Conservation (phyloP, 30 jellyfish, hydroid and myxozoan species). For the Aurelia sp. region DNA sequence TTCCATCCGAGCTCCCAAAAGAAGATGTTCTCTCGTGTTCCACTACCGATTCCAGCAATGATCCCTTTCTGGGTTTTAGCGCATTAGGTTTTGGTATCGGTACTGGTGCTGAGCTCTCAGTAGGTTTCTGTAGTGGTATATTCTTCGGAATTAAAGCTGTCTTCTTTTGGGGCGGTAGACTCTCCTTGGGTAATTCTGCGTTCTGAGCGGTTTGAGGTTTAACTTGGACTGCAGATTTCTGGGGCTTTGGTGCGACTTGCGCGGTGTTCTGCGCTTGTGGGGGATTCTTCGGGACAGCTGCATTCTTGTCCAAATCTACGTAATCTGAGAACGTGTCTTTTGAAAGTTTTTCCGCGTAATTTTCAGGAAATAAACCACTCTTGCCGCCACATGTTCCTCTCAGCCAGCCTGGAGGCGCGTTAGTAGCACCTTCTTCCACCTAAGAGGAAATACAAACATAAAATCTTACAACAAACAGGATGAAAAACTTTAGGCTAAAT, state of each 20-base stretch:
- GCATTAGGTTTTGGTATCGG: slow-evolving; percentile 60
- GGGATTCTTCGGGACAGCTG: slow-evolving; percentile 16
- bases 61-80: slow-evolving; percentile 41
- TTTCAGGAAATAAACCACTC: slow-evolving; percentile 90
- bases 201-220: neutral
- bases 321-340: slow-evolving; percentile 84
- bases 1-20: slow-evolving; percentile 69
- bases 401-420: slow-evolving; percentile 97
- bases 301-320: slow-evolving; percentile 94
- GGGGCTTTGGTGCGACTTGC: neutral
- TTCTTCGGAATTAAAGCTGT: slow-evolving; percentile 63
- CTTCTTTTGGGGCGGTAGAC: slow-evolving; percentile 21
- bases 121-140: neutral
- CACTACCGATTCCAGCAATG: slow-evolving; percentile 34
- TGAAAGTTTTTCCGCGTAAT: slow-evolving; percentile 83
- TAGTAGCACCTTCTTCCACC: slow-evolving; percentile 89
- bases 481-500: too few relatives aligned
- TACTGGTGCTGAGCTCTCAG: slow-evolving; percentile 23
- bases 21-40: slow-evolving; percentile 72
- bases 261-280: neutral
- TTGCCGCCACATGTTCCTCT: slow-evolving; percentile 84
- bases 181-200: neutral
- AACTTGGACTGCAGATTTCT: neutral
- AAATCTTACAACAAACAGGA: too few relatives aligned
- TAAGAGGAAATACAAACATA: neutral